Evolutionary conservation across 2,113 vertebrate genomes (phyloP), one percentile per base, ranked within the genome.

Genomic region (Sylvia atricapilla): DNA sequence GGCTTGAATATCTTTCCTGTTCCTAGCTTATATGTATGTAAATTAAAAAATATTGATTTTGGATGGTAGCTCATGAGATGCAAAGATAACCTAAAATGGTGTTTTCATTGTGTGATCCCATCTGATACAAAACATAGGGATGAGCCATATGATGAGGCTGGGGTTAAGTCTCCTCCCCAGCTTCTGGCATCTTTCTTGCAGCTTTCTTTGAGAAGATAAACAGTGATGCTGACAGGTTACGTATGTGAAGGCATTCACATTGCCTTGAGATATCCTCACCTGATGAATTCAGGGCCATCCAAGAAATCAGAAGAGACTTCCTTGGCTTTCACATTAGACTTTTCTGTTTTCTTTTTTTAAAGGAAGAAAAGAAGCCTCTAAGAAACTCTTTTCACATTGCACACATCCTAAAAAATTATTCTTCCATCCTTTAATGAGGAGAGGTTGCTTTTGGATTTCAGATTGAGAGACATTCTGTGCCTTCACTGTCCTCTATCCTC

Each of bases 31-130:
- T 95, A 95, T 97, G 77, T 95, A 96, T 96, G 92, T 81, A 96
- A 97, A 97, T 96, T 88, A 2, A 83, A 84, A 95, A 93, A 96
- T 95, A 95, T 62, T 95, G 93, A 96, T 96, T 96, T 96, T 96
- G 92, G 93, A 95, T 81, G 47, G 47, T 84, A 92, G 64, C 52
- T 96, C 11, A 6, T 83, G 72, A 97, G 95, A 96, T 93, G 31
- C 31, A 88, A 52, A 90, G 96, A 95, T 97, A 94, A 86, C 72
- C 33, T 88, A 64, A 95, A 96, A 88, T 78, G 90, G 68, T 94
- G 90, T 94, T 97, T 95, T 94, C 80, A 15, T 88, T 81, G 23
- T 88, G 16, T 55, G 94, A 56, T 94, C 94, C 93, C 79, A 96
- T 95, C 96, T 93, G 96, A 96, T 94, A 94, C 44, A 88, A 56